Evolutionary conservation across 2,888 invertebrate species (phyloP), one percentile per base, ranked within the genome.

Genomic region (Cordilura impudica): DNA sequence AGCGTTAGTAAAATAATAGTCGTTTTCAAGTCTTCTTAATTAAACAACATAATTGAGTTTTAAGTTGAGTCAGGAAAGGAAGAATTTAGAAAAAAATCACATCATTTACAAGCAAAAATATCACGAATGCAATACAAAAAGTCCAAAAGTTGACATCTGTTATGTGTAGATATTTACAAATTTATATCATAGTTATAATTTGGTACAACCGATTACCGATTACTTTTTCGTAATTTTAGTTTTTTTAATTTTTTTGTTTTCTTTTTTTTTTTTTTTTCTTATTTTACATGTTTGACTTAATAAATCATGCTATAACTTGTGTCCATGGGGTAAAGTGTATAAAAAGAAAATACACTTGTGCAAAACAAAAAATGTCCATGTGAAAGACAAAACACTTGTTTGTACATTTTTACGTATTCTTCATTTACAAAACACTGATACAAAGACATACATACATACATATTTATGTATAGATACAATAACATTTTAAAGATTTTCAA

Each of bases 361-460:
- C 56, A 58, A 73, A 58, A 66, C 58, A 21, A 19, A 26, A 45
- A 14, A 61, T 35, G 2, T 60, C n/a, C 23, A 10, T 53, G 16
- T 31, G 18, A 31, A 47, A 60, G 14, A 35, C 21, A 45, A 16
- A 75, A 75, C 74, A 75, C 74, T 75, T 75, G 74, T 67, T 75
- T 75, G 51, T 65, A 65, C 56, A 12, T 39, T 29, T n/a, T 26
- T 14, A 8, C 26, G 61, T 18, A 26, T 45, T 26, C n/a, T n/a
- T n/a, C 26, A 26, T 39, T n/a, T n/a, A 39, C n/a, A 2, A 12
- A 39, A 10, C 10, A 35, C 35, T 39, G n/a, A 39, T 39, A 4
- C 35, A 39, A 39, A 39, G n/a, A 4, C 35, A 35, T 12, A 10
- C n/a, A 19, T 4, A 58, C 49, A 69, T 49, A 45, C 10, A 23